Conservation (phyloP, 2,113 vertebrate species). For the Gallinago paraguaiae region DNA sequence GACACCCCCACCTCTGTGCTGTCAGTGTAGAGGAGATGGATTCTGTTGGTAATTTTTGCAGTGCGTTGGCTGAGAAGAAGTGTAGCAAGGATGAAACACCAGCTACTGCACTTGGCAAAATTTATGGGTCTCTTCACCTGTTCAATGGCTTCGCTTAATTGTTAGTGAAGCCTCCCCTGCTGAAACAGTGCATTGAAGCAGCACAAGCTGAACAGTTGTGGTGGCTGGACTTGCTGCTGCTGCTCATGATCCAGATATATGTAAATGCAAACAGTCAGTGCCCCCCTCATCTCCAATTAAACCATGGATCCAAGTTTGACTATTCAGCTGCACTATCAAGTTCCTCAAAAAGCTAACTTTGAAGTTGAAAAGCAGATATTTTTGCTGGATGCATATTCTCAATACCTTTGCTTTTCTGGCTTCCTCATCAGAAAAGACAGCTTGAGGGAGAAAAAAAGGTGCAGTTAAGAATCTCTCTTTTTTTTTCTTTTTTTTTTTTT, state of each 20-base stretch:
- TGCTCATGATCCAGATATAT: not conserved
- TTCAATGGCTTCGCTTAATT: conserved; percentile 6
- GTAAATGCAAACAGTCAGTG: conserved; percentile 33
- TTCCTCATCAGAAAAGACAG: not conserved
- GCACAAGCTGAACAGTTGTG: not conserved
- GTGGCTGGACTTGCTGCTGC: conserved; percentile 28
- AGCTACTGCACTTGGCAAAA: not conserved
- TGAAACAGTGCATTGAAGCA: not conserved
- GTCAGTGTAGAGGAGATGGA: not conserved
- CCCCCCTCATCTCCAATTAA: conserved; percentile 31
- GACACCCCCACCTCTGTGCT: not conserved
- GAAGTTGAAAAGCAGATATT: not conserved
- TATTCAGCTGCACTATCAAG: not conserved
- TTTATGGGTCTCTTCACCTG: not conserved
- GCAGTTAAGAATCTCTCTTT: not conserved
- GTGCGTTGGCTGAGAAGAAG: not conserved
- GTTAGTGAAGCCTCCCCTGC: not conserved
- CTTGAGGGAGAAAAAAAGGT: not conserved
- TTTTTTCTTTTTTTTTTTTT: not conserved
- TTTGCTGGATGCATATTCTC: not conserved
- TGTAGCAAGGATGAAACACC: not conserved
- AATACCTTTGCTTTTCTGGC: not conserved
- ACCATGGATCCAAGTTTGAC: not conserved
- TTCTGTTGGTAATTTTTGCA: not conserved
- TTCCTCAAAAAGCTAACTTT: not conserved